Base-by-base conservation (phyloP, 2,113 vertebrate genomes). In the Elgaria multicarinata region DNA sequence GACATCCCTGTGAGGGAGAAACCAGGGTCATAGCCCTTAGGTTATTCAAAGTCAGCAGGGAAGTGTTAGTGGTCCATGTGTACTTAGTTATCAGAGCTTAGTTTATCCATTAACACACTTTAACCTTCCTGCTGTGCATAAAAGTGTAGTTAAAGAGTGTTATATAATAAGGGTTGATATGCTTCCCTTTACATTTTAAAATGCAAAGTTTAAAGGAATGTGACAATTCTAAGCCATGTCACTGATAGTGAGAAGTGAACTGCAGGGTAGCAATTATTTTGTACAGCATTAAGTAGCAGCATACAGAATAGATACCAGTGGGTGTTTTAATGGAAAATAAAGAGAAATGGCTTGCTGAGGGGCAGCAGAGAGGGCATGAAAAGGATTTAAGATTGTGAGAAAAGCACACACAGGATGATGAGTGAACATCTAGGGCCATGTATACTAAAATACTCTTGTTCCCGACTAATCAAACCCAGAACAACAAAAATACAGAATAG, bases 61-160 rank as follows among this genome's bases (percentile, higher is more conserved):
- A 77, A 44, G 42, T 39, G 13, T 67, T 50, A 67, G 62, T 36
- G 62, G 58, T 66, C 44, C 62, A 66, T 53, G 42, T 67, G 44
- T 84, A 53, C 46, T 64, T 33, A 77, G 72, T 77, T 84, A 83
- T 89, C 80, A 26, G 80, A 89, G 39, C 20, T 83, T 16, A 83
- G 24, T 83, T 83, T 89, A 89, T 84, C 58, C 44, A 77, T 89
- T 89, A 83, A 89, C 72, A 88, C 67, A 83, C 42, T 69, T 74
- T 77, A 67, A 82, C 39, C 53, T 83, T 72, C 26, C 44, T 53
- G 28, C 2, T 77, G 72, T 84, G 75, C 42, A 77, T 72, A 77
- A 64, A 50, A 76, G 14, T 22, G 72, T 28, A 3, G 58, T 53
- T 84, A 84, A n/a, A 55, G 64, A 53, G 26, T 14, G 4, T 84